Base-by-base conservation (phyloP, 2,113 vertebrate genomes). In the Hyla sarda region DNA sequence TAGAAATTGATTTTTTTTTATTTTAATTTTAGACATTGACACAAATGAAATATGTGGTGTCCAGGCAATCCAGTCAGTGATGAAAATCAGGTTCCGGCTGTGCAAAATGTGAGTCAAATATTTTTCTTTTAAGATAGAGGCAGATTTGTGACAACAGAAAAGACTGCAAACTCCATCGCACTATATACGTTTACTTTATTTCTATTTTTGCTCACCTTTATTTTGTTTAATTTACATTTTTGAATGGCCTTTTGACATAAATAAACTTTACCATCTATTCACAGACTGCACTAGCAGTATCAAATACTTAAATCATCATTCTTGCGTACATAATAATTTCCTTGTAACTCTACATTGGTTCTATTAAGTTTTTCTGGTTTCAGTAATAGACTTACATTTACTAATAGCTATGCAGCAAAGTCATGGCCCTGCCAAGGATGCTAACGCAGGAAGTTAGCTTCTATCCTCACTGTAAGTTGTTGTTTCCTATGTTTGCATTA, bases 101-200 rank as follows among this genome's bases (percentile, higher is more conserved):
- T 32, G 11, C 76, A 81, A 14, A 80, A 34, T 41, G 84, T 86
- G 81, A 86, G 84, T 86, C 0, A 3, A 32, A 2, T 12, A 5
- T 25, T 25, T 30, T 14, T 30, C 3, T 32, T 30, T 1, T 67
- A 56, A 48, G 11, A 45, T 45, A 4, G 41, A 45, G 14, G 8
- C 54, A 23, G 54, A 56, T 23, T 56, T 2, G 7, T 50, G 5
- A 50, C 48, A 9, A 13, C 5, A 50, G 48, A 62, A 28, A 25
- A 62, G 1, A 28, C 1, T 21, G 19, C 21, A 54, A 17, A 54
- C 16, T 54, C 52, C 52, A 54, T 21, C 16, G n/a, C 58, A 25
- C n/a, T 62, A 2, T 25, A 3, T 10, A n/a, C n/a, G n/a, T n/a
- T n/a, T n/a, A n/a, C n/a, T n/a, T 1, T 3, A 13, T 2, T 28